Evolutionary conservation across 2,113 vertebrate species (phyloP).

Genomic region (Dryoscopus gambensis): DNA sequence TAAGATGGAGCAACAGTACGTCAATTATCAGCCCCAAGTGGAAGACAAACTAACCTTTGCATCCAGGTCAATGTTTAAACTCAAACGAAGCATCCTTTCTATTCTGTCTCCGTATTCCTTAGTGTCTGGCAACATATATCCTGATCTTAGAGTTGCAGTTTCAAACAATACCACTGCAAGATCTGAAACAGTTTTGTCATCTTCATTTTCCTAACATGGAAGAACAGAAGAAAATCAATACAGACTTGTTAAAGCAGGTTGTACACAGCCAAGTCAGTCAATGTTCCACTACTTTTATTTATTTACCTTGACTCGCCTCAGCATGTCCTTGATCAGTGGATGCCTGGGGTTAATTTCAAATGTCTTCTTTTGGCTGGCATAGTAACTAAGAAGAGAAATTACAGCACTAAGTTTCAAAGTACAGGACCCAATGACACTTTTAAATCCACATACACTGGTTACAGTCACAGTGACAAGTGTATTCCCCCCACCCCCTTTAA

Average conservation of each 20-base stretch:
- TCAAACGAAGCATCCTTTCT: conserved; percentile 96
- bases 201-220: conserved; percentile 77
- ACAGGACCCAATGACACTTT: neutral
- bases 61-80: conserved; percentile 87
- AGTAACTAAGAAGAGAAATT: conserved; percentile 79
- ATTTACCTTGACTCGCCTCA: conserved; percentile 85
- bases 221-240: neutral
- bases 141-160: conserved; percentile 93
- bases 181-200: conserved; percentile 92
- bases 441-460: neutral
- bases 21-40: neutral
- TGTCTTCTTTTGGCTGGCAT: conserved; percentile 97
- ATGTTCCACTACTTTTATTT: neutral
- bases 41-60: conserved; percentile 79
- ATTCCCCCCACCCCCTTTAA: neutral
- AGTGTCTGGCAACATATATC: conserved; percentile 91
- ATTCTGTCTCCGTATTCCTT: conserved; percentile 93
- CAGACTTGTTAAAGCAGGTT: neutral
- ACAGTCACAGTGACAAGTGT: neutral
- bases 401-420: neutral
- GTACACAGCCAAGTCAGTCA: neutral
- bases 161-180: conserved; percentile 94
- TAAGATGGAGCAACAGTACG: neutral
- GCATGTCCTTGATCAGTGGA: conserved; percentile 93
- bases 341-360: conserved; percentile 97